Conservation (phyloP, 2,113 vertebrate species). For the Chlorodrepanis virens region DNA sequence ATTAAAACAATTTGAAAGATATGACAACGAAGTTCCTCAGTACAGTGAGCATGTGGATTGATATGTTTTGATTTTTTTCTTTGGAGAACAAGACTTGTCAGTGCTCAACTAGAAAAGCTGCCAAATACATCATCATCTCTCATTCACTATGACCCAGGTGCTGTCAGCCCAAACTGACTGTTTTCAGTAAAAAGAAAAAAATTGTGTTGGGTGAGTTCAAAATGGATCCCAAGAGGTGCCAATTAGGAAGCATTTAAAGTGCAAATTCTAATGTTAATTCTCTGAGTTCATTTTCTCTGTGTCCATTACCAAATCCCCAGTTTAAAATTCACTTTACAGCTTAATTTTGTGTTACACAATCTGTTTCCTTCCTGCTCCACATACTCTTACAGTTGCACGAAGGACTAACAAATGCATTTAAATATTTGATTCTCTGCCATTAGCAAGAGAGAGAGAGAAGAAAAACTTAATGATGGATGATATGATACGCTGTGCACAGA, state of each 20-base stretch:
- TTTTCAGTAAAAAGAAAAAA: conserved; percentile 56
- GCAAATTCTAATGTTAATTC: conserved; percentile 55
- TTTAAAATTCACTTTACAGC: neutral
- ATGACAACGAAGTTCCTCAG: conserved; percentile 61
- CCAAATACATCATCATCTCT: conserved; percentile 52
- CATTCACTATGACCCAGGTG: conserved; percentile 61
- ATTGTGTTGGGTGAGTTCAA: neutral
- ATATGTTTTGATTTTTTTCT: conserved; percentile 65
- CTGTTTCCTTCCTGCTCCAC: conserved; percentile 9
- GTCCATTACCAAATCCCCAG: neutral
- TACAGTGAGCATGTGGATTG: conserved; percentile 57
- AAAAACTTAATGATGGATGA: conserved; percentile 42
- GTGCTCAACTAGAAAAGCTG: conserved; percentile 58
- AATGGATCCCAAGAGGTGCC: conserved; percentile 32
- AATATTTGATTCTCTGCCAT: conserved; percentile 56
- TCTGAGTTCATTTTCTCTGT: conserved; percentile 8
- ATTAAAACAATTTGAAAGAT: conserved; percentile 64
- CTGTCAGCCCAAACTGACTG: conserved; percentile 57
- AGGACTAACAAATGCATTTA: conserved; percentile 62
- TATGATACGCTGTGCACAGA: conserved; percentile 46
- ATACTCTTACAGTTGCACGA: neutral
- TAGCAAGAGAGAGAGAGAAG: neutral
- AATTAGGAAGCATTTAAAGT: conserved; percentile 36
- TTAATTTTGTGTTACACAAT: neutral
- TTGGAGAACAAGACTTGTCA: conserved; percentile 63